Percentiles rank a stretch among this genome's conserved stretches.
These are phyloP conservation scores for Diaprepes abbreviatus DNA, from an alignment of 2,888 invertebrate species.

Conservation along the genomic window DNA sequence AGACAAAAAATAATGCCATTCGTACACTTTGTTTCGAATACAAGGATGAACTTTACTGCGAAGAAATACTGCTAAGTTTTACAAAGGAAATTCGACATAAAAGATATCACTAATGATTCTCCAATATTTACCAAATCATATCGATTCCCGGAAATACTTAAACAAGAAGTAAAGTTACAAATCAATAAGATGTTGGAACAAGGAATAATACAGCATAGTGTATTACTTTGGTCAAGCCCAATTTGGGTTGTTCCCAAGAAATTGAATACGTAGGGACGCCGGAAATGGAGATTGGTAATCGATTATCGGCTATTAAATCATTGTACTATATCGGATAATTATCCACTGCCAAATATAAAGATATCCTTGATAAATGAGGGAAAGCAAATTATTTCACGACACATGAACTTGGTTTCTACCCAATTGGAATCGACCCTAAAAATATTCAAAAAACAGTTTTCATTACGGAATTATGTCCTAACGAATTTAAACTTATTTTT, in stretches of 20 bases:
- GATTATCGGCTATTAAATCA: neutral
- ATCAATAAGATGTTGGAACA: no score
- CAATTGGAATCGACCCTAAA: neutral
- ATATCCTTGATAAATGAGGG: neutral
- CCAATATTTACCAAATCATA: no score
- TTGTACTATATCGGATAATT: neutral
- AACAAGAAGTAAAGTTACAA: no score
- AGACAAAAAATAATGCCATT: no score
- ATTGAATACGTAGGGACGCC: neutral
- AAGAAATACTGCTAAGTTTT: no score
- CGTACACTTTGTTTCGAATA: no score
- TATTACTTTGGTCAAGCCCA: slow-evolving; percentile 7
- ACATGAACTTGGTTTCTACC: neutral
- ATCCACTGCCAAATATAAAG: neutral
- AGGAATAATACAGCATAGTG: no score
- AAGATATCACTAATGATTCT: no score
- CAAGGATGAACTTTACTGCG: no score
- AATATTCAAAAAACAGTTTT: neutral
- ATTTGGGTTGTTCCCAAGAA: neutral
- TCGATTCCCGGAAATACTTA: no score
- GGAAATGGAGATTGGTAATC: neutral
- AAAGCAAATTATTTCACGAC: neutral
- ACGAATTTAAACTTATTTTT: neutral
- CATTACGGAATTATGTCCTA: neutral
- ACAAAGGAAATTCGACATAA: no score